Percentiles rank a stretch among this genome's conserved stretches.
Evolutionary conservation across 2,888 invertebrate genomes (phyloP).

Genomic region (Tachina fera): DNA sequence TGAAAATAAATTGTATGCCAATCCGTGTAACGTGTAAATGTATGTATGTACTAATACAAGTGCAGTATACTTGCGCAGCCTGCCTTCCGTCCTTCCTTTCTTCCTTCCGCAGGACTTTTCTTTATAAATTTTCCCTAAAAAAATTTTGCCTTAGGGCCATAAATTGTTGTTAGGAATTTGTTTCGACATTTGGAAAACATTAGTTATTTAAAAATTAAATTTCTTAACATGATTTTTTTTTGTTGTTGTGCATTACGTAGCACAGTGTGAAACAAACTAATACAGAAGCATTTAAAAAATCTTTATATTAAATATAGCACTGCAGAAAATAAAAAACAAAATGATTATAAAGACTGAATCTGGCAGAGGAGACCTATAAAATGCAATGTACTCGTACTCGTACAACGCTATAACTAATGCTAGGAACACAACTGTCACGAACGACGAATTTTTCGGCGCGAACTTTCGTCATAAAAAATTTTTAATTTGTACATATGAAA

Average conservation of each 20-base stretch:
- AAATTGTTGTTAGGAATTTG: slow-evolving; percentile 80
- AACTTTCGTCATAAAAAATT: too few relatives aligned
- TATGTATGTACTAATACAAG: background rate
- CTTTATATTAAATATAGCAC: too few relatives aligned
- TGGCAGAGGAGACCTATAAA: too few relatives aligned
- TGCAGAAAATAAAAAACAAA: too few relatives aligned
- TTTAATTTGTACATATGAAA: too few relatives aligned
- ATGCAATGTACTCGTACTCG: too few relatives aligned
- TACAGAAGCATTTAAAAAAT: too few relatives aligned
- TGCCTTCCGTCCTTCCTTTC: slow-evolving; percentile 21
- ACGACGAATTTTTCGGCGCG: too few relatives aligned
- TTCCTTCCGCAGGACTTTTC: background rate
- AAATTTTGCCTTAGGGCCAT: slow-evolving; percentile 76
- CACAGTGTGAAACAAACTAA: background rate
- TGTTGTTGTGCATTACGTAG: background rate
- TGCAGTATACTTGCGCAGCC: background rate
- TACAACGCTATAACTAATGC: too few relatives aligned
- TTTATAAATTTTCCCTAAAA: slow-evolving; percentile 17
- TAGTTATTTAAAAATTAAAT: slow-evolving; percentile 69
- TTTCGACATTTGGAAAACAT: slow-evolving; percentile 77
- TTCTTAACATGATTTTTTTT: background rate
- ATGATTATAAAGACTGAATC: too few relatives aligned
- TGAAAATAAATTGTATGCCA: slow-evolving; percentile 3
- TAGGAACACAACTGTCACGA: too few relatives aligned
- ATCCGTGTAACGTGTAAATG: slow-evolving; percentile 9